Conservation (phyloP, 2,113 vertebrate genomes). For the Harpagus bidentatus region DNA sequence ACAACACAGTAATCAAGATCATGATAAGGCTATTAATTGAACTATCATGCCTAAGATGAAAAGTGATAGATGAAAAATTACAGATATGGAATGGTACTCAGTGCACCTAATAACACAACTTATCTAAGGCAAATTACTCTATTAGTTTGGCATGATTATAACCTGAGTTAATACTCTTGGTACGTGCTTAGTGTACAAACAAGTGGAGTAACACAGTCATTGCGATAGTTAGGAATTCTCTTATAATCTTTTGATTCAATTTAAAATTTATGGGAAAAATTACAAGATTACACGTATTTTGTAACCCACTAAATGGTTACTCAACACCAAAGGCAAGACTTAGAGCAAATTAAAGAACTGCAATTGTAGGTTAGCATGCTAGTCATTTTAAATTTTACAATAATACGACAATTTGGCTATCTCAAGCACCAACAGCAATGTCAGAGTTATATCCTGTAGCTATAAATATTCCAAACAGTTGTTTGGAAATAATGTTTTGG, state of each 20-base stretch:
- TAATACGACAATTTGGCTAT: slow-evolving; percentile 8
- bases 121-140: slow-evolving; percentile 31
- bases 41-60: background rate
- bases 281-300: background rate
- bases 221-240: background rate
- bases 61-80: background rate
- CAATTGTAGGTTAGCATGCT: slow-evolving; percentile 33
- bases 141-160: slow-evolving; percentile 20
- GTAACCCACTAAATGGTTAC: background rate
- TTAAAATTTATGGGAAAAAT: background rate
- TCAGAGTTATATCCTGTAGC: background rate
- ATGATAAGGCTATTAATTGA: background rate
- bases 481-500: slow-evolving; percentile 32
- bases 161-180: slow-evolving; percentile 39
- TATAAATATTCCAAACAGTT: slow-evolving; percentile 3
- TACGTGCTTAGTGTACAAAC: background rate
- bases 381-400: slow-evolving; percentile 61
- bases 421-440: background rate
- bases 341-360: background rate
- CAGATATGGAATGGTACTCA: background rate
- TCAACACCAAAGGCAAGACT: background rate
- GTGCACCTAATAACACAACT: background rate
- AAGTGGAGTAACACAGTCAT: background rate
- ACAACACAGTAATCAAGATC: background rate
- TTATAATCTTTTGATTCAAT: background rate